Percentiles rank a stretch among this genome's conserved stretches.
Conservation (phyloP, 2,797 vertebrate genomes). For the Mastacembelus armatus region DNA sequence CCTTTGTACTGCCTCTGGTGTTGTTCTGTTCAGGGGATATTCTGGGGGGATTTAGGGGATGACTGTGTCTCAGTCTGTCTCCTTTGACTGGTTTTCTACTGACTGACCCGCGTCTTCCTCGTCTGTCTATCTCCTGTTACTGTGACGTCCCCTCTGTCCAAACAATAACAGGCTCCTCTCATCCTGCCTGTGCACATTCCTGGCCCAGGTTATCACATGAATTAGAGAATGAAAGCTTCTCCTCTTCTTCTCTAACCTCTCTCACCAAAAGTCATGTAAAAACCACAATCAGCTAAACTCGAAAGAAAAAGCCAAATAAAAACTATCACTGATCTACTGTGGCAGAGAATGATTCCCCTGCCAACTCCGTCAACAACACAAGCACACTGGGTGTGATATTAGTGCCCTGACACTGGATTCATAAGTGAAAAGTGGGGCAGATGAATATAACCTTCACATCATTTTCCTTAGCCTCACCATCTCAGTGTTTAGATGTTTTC, state of each 20-base stretch:
- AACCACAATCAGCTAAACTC: constrained; percentile 50
- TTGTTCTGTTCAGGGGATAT: not conserved
- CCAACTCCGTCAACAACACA: constrained; percentile 45
- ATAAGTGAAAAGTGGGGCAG: constrained; percentile 24
- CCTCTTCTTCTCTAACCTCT: constrained; percentile 2
- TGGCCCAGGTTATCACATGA: constrained; percentile 45
- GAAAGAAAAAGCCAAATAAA: constrained; percentile 46
- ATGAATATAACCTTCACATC: constrained; percentile 25
- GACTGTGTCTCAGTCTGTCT: constrained; percentile 1
- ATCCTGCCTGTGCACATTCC: constrained; percentile 9
- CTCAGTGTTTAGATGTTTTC: constrained; percentile 32
- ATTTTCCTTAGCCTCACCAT: constrained; percentile 18
- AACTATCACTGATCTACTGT: constrained; percentile 38
- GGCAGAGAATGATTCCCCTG: constrained; percentile 42
- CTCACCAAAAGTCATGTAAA: constrained; percentile 32
- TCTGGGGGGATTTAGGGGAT: no score
- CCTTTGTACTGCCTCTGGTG: not conserved
- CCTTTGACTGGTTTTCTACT: constrained; percentile 26
- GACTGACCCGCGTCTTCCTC: constrained; percentile 16
- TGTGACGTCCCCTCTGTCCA: constrained; percentile 13
- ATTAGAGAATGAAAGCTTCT: constrained; percentile 35
- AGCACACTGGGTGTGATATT: constrained; percentile 5
- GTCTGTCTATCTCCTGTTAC: constrained; percentile 26
- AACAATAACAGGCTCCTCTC: constrained; percentile 42
- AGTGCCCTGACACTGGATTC: constrained; percentile 20